Evolutionary conservation across 2,113 vertebrate species (phyloP).

Genomic region (Colaptes auratus): DNA sequence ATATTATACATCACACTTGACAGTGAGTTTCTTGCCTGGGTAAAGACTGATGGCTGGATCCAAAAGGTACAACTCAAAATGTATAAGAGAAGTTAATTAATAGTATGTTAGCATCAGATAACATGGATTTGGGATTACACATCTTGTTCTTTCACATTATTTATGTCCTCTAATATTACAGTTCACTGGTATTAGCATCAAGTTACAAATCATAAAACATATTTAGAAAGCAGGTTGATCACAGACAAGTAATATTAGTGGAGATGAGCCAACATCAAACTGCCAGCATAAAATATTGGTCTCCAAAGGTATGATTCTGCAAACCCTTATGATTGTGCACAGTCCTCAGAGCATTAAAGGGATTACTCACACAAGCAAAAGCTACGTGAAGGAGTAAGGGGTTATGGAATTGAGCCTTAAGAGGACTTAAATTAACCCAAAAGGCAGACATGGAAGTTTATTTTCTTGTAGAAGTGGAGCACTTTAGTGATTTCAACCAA

Average conservation of each 20-base stretch:
- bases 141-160: constrained; percentile 34
- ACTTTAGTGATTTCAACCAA: background rate
- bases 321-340: background rate
- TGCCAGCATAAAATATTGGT: constrained; percentile 37
- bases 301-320: background rate
- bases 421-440: constrained; percentile 32
- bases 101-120: constrained; percentile 37
- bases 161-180: constrained; percentile 48
- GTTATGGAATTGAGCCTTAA: constrained; percentile 11
- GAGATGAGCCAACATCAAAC: constrained; percentile 66
- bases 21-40: background rate
- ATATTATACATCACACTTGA: background rate
- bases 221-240: constrained; percentile 56
- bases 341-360: constrained; percentile 19
- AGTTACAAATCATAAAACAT: constrained; percentile 60
- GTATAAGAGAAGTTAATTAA: constrained; percentile 28
- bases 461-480: background rate
- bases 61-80: constrained; percentile 9
- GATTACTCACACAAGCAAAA: constrained; percentile 42
- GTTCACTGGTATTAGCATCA: constrained; percentile 39
- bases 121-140: constrained; percentile 26
- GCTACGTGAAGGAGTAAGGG: constrained; percentile 1
- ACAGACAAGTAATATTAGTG: constrained; percentile 44
- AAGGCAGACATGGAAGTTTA: constrained; percentile 10
- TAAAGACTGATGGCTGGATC: background rate